Percentiles rank a stretch among this genome's conserved stretches.
Conservation (phyloP, 2,113 vertebrate species). For the Tachycineta bicolor region DNA sequence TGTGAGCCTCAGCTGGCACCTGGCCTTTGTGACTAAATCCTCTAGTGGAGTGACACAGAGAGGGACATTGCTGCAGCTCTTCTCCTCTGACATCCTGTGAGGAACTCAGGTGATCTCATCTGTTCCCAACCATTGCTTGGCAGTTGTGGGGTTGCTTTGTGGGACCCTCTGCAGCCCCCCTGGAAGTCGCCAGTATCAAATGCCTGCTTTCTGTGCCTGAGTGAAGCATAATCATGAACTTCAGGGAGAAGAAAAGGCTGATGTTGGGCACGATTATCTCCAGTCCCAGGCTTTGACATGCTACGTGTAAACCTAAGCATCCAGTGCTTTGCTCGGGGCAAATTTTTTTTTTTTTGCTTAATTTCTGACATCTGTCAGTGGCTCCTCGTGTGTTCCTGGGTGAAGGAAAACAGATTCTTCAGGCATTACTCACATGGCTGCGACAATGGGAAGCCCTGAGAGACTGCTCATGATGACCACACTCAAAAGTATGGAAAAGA, state of each 20-base stretch:
- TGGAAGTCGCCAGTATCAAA: background rate
- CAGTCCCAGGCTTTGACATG: background rate
- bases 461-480: background rate
- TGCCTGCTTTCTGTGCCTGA: background rate
- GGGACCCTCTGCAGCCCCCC: background rate
- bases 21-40: background rate
- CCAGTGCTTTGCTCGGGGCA: slow-evolving; percentile 7
- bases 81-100: background rate
- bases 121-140: background rate
- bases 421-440: background rate
- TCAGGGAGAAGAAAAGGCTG: background rate
- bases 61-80: background rate
- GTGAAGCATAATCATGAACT: background rate
- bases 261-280: background rate
- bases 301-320: background rate
- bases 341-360: slow-evolving; percentile 27
- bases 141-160: background rate
- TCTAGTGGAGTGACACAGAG: too few relatives aligned
- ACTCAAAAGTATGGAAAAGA: background rate
- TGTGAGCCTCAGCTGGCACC: background rate
- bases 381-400: background rate
- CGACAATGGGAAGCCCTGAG: background rate
- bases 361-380: slow-evolving; percentile 48
- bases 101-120: too few relatives aligned
- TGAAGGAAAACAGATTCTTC: background rate